Percentiles rank a stretch among this genome's conserved stretches.
These are phyloP conservation scores for Oryctes rhinoceros DNA, from an alignment of 1,140 invertebrate species.

Conservation along the genomic window DNA sequence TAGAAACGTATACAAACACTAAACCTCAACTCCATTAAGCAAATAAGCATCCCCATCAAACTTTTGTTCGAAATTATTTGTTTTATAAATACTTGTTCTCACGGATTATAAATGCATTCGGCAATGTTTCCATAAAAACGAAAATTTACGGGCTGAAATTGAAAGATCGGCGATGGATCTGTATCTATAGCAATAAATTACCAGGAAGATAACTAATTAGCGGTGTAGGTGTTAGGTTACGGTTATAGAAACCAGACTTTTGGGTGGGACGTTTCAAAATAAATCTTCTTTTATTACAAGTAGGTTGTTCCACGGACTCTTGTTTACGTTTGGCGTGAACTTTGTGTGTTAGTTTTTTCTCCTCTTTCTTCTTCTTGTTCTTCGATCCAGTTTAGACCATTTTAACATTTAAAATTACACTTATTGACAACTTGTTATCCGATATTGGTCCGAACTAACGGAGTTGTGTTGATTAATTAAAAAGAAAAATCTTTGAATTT, in stretches of 20 bases:
- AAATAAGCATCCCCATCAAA: background rate
- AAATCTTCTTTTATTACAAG: background rate
- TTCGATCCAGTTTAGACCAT: too few species aligned
- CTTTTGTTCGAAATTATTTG: background rate
- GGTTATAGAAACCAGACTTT: background rate
- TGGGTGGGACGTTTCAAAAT: background rate
- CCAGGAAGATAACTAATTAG: background rate
- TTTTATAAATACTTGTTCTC: constrained; percentile 1
- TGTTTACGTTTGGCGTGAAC: too few species aligned
- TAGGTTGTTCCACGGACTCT: too few species aligned
- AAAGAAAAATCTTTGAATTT: too few species aligned
- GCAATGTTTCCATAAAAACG: background rate
- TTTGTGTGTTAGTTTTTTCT: too few species aligned
- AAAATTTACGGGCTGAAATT: background rate
- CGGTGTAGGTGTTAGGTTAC: background rate
- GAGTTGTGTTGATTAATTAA: too few species aligned
- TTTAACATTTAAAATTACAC: too few species aligned
- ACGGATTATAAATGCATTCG: background rate
- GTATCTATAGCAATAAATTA: constrained; percentile 17
- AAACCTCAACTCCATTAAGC: background rate
- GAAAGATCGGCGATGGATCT: background rate
- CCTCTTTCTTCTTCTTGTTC: too few species aligned
- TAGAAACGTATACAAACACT: too few species aligned
- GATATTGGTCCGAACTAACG: too few species aligned
- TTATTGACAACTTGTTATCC: too few species aligned